phyloP scores from a whole-genome alignment of 1,140 invertebrate species.

The Zophobas atratus region DNA sequence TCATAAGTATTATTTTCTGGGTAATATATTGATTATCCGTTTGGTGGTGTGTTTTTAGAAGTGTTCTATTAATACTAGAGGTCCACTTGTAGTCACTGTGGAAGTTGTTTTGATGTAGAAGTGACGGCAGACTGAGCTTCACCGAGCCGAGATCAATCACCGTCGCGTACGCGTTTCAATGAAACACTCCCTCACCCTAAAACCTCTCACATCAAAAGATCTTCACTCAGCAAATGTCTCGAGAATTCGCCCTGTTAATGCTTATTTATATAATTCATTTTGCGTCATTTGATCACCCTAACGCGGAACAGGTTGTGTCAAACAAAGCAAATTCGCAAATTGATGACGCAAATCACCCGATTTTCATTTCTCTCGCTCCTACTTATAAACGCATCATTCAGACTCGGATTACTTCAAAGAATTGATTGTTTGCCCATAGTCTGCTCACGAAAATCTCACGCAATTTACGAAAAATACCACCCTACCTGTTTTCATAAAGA shows the following conservation, averaged over 20 bases:
- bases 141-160: conserved; percentile 47
- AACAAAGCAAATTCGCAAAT: conserved; percentile 43
- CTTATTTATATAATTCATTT: conserved; percentile 48
- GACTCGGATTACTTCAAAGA: conserved; percentile 17
- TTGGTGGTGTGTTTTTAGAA: conserved; percentile 39
- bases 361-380: conserved; percentile 30
- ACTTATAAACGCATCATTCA: conserved; percentile 9
- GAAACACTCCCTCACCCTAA: conserved; percentile 44
- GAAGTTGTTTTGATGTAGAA: background rate
- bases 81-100: conserved; percentile 3
- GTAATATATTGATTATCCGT: conserved; percentile 48
- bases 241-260: conserved; percentile 39
- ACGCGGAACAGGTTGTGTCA: conserved; percentile 30
- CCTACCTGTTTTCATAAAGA: no score
- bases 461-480: no score
- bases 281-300: conserved; percentile 38
- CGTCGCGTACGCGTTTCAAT: conserved; percentile 36
- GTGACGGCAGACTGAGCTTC: conserved; percentile 38
- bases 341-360: conserved; percentile 32
- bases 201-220: conserved; percentile 42
- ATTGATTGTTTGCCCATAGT: conserved; percentile 43
- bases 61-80: conserved; percentile 41
- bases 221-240: conserved; percentile 33
- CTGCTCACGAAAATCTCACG: background rate
- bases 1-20: conserved; percentile 41